Conservation (phyloP, 2,888 invertebrate genomes). For the Perdita meconis region DNA sequence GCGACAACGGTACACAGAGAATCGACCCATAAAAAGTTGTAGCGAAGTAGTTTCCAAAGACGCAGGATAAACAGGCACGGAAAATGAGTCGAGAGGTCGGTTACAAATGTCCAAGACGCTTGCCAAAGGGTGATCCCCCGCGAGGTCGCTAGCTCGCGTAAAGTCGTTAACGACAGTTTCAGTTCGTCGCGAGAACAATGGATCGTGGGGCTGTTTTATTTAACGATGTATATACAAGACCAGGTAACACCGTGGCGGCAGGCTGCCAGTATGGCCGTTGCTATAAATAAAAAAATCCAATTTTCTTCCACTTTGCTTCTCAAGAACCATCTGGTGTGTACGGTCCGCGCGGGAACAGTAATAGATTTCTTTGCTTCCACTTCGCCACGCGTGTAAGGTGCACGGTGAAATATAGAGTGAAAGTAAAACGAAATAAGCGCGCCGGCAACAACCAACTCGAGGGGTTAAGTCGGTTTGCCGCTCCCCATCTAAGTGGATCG, state of each 20-base stretch:
- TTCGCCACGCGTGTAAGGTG: slow-evolving; percentile 24
- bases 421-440: slow-evolving; percentile 19
- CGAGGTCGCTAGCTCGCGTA: slow-evolving; percentile 49
- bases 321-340: slow-evolving; percentile 24
- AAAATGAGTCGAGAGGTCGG: slow-evolving; percentile 22
- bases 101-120: slow-evolving; percentile 40
- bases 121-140: slow-evolving; percentile 47
- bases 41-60: slow-evolving; percentile 21
- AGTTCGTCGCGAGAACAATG: slow-evolving; percentile 58
- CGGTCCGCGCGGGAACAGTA: slow-evolving; percentile 19
- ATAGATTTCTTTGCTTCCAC: slow-evolving; percentile 44
- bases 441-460: slow-evolving; percentile 6
- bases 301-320: slow-evolving; percentile 43
- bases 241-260: slow-evolving; percentile 57
- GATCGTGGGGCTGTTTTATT: slow-evolving; percentile 61
- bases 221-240: slow-evolving; percentile 59
- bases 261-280: slow-evolving; percentile 26
- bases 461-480: slow-evolving; percentile 7
- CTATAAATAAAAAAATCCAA: slow-evolving; percentile 67
- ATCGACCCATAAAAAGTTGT: too few relatives aligned
- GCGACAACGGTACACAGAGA: too few relatives aligned
- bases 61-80: slow-evolving; percentile 43
- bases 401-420: slow-evolving; percentile 29
- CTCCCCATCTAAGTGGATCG: neutral
- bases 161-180: slow-evolving; percentile 69